phyloP scores from a whole-genome alignment of 53 echinoderm and acorn worm species.

The Arbacia lixula region DNA sequence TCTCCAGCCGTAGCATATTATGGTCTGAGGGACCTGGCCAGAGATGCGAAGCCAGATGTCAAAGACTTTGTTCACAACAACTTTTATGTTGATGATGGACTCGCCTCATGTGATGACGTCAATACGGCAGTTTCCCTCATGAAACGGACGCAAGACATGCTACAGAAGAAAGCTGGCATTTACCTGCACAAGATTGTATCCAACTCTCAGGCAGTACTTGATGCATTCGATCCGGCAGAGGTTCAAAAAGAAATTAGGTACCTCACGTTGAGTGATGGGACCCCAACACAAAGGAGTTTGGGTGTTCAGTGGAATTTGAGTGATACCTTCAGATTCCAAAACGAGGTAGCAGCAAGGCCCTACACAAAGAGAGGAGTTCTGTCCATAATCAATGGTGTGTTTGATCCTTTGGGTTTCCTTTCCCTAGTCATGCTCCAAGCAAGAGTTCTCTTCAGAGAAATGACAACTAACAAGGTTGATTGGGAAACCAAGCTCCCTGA shows the following conservation, averaged over 20 bases:
- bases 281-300: constrained; percentile 56
- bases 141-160: constrained; percentile 55
- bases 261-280: constrained; percentile 33
- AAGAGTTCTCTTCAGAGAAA: constrained; percentile 57
- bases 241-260: constrained; percentile 46
- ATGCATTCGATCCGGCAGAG: constrained; percentile 62
- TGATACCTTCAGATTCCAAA: constrained; percentile 41
- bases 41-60: constrained; percentile 52
- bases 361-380: constrained; percentile 54
- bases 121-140: constrained; percentile 55
- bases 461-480: constrained; percentile 34
- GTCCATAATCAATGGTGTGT: constrained; percentile 63
- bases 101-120: constrained; percentile 30
- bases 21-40: constrained; percentile 60
- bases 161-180: constrained; percentile 54
- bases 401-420: constrained; percentile 61
- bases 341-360: constrained; percentile 7
- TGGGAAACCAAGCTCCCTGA: constrained; percentile 52
- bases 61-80: constrained; percentile 51
- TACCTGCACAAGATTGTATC: constrained; percentile 62
- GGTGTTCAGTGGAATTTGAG: constrained; percentile 58
- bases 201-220: constrained; percentile 55
- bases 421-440: constrained; percentile 58
- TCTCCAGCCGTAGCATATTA: constrained; percentile 71
- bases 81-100: constrained; percentile 69